A percentile compares a stretch with the other conserved stretches of the same genome.
These are phyloP conservation scores for Sphenodon punctatus DNA, from an alignment of 2,797 vertebrate genomes.

Conservation along the genomic window DNA sequence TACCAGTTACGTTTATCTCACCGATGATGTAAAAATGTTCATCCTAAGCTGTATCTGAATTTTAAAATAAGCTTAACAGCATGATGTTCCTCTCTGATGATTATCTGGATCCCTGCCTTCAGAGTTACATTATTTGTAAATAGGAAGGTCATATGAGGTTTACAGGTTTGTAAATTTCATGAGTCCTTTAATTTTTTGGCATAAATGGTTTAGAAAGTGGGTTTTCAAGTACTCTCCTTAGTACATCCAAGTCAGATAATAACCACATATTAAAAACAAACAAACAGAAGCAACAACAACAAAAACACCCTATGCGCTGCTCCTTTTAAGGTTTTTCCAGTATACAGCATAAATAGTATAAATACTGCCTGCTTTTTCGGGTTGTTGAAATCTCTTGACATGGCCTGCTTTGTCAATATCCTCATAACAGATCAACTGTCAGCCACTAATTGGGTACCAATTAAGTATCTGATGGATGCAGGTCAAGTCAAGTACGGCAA, in stretches of 20 bases:
- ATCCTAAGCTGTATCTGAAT: background rate
- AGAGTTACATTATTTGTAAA: background rate
- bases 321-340: too few relatives aligned
- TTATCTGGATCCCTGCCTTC: slow-evolving; percentile 26
- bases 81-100: background rate
- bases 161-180: background rate
- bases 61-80: background rate
- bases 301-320: fast-evolving
- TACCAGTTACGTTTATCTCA: background rate
- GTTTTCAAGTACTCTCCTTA: background rate
- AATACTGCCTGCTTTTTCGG: too few relatives aligned
- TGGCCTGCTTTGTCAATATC: background rate
- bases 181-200: background rate
- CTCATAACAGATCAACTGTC: background rate
- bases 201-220: background rate
- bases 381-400: background rate
- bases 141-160: background rate
- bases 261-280: too few relatives aligned
- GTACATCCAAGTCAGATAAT: too few relatives aligned
- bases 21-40: background rate
- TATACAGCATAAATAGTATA: too few relatives aligned
- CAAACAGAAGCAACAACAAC: too few relatives aligned
- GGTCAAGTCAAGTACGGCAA: too few relatives aligned
- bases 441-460: too few relatives aligned
- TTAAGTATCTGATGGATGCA: too few relatives aligned